Conservation (phyloP, 2,888 invertebrate genomes). For the Ganaspis brasiliensis region DNA sequence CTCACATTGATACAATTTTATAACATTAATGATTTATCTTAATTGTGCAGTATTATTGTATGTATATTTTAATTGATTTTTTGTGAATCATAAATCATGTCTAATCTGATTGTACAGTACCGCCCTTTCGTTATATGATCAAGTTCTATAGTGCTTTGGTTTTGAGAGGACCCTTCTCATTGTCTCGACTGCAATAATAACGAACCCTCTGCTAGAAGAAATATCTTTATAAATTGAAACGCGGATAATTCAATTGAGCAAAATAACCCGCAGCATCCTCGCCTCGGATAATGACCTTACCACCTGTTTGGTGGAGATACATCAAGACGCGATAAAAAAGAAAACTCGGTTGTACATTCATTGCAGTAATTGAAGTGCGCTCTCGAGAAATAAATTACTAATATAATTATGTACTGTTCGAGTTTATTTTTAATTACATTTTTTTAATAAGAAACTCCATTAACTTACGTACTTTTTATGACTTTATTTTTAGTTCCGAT, state of each 20-base stretch:
- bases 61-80: conserved; percentile 13
- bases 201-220: conserved; percentile 26
- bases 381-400: not conserved
- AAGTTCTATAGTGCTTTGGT: not conserved
- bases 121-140: conserved; percentile 7
- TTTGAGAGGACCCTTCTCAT: conserved; percentile 29
- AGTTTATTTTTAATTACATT: not conserved
- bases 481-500: too few relatives aligned
- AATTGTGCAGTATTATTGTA: not conserved
- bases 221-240: conserved; percentile 34
- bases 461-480: not conserved
- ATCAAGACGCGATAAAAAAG: conserved; percentile 19
- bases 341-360: not conserved
- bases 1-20: too few relatives aligned
- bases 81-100: conserved; percentile 23
- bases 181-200: conserved; percentile 37
- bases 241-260: conserved; percentile 31
- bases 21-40: too few relatives aligned
- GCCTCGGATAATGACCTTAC: conserved; percentile 28
- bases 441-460: not conserved
- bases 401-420: not conserved
- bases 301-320: conserved; percentile 18
- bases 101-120: conserved; percentile 19
- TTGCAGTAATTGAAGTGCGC: not conserved
- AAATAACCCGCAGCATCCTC: conserved; percentile 7